Evolutionary conservation across 2,797 vertebrate species (phyloP).

Genomic region (Acomys russatus): DNA sequence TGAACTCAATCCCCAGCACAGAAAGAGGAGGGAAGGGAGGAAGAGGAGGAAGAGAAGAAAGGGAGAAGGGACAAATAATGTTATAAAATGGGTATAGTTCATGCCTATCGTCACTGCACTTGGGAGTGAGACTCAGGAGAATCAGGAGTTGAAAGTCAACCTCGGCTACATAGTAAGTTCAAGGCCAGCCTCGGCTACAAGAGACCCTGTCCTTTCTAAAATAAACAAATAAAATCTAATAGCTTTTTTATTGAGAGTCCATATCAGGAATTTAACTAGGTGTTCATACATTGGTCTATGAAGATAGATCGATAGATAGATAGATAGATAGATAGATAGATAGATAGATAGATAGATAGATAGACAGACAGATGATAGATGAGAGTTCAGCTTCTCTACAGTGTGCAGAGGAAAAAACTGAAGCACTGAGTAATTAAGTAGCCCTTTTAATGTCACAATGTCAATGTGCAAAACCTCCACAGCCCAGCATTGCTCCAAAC

Average conservation of each 20-base stretch:
- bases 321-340: accelerated
- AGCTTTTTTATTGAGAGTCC: not conserved
- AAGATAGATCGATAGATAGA: not conserved
- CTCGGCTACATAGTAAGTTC: not conserved
- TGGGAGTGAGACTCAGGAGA: not conserved
- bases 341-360: no score
- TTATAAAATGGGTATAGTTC: not conserved
- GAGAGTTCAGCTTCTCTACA: not conserved
- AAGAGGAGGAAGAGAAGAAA: not conserved
- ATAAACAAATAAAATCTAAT: not conserved
- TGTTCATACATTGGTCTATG: not conserved
- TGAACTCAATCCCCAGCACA: not conserved
- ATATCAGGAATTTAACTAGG: not conserved
- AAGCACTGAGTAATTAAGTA: not conserved
- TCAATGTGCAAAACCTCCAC: not conserved
- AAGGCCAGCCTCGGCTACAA: not conserved
- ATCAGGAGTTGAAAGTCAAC: not conserved
- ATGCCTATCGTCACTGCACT: not conserved
- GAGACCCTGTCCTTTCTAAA: not conserved
- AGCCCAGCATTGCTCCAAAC: slow-evolving; percentile 32
- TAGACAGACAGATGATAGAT: no score
- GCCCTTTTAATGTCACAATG: not conserved
- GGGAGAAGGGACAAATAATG: not conserved
- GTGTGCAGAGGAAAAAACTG: not conserved
- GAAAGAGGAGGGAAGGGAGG: no score